These are phyloP conservation scores for Sycophaga agraensis DNA, from an alignment of 1,140 invertebrate species.

Conservation along the genomic window DNA sequence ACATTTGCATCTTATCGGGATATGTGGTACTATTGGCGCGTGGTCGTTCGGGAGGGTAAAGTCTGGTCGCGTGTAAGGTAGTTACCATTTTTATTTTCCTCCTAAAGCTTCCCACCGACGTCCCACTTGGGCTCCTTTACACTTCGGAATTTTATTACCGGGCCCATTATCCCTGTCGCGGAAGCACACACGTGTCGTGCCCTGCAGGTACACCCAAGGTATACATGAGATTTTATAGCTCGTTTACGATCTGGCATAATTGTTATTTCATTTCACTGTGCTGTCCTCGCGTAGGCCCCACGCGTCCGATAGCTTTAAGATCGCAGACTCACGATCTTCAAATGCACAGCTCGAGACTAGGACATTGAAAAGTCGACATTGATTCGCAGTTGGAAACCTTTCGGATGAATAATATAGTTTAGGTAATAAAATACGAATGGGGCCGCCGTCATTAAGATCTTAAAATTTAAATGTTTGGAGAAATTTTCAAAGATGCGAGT, in stretches of 20 bases:
- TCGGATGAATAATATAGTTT: too few relatives aligned
- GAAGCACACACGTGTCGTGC: conserved; percentile 20
- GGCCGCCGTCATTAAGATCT: too few relatives aligned
- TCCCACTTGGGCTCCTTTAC: conserved; percentile 27
- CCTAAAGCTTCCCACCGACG: conserved; percentile 31
- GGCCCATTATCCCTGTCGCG: conserved; percentile 36
- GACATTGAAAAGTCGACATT: too few relatives aligned
- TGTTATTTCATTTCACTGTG: conserved; percentile 33
- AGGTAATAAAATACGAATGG: too few relatives aligned
- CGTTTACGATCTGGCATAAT: conserved; percentile 36
- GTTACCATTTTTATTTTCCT: conserved; percentile 24
- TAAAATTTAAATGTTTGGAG: too few relatives aligned
- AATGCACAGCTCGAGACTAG: too few relatives aligned
- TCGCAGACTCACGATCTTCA: too few relatives aligned
- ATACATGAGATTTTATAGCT: conserved; percentile 35
- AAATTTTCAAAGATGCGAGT: too few relatives aligned
- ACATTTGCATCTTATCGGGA: neutral
- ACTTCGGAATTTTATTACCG: conserved; percentile 41
- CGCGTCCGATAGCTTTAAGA: too few relatives aligned
- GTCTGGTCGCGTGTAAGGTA: conserved; percentile 11
- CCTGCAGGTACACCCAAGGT: conserved; percentile 5
- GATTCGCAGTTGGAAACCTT: too few relatives aligned
- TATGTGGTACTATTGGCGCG: neutral
- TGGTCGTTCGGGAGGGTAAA: conserved; percentile 5
- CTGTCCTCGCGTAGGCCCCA: too few relatives aligned